A percentile compares a stretch with the other conserved stretches of the same genome.
These are phyloP conservation scores for Clangula hyemalis DNA, from an alignment of 2,797 vertebrate genomes.

Conservation along the genomic window DNA sequence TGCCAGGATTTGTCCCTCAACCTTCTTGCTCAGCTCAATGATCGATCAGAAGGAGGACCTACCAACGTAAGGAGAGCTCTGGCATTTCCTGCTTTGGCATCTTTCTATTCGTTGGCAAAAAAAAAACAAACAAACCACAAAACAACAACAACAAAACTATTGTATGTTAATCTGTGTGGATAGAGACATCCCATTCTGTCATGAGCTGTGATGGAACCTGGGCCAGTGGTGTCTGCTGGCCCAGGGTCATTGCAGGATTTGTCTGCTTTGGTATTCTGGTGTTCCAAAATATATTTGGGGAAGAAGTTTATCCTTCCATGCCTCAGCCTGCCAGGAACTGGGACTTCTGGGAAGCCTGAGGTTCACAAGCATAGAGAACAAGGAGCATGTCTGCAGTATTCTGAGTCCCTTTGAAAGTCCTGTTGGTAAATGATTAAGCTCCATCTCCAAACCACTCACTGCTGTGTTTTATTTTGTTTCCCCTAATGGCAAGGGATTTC, in stretches of 20 bases:
- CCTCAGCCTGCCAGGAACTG: neutral
- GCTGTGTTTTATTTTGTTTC: constrained; percentile 34
- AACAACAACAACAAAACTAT: neutral
- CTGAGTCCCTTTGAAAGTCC: neutral
- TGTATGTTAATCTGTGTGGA: neutral
- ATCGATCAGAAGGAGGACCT: constrained; percentile 83
- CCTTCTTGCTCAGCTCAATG: constrained; percentile 88
- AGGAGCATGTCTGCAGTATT: neutral
- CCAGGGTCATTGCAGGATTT: neutral
- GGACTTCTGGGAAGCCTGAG: neutral
- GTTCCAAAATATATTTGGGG: neutral
- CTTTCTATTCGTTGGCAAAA: neutral
- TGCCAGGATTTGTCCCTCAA: constrained; percentile 94
- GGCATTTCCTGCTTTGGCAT: neutral
- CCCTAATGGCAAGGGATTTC: constrained; percentile 3
- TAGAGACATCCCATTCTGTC: neutral
- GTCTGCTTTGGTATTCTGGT: neutral
- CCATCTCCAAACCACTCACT: neutral
- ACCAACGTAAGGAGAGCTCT: constrained; percentile 86
- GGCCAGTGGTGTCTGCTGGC: neutral
- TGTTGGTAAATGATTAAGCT: neutral
- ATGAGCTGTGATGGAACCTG: neutral
- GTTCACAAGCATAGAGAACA: neutral
- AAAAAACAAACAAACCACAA: neutral
- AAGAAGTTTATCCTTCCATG: neutral